Conservation (phyloP, 2,888 invertebrate genomes). For the Coleophora flavipennella region DNA sequence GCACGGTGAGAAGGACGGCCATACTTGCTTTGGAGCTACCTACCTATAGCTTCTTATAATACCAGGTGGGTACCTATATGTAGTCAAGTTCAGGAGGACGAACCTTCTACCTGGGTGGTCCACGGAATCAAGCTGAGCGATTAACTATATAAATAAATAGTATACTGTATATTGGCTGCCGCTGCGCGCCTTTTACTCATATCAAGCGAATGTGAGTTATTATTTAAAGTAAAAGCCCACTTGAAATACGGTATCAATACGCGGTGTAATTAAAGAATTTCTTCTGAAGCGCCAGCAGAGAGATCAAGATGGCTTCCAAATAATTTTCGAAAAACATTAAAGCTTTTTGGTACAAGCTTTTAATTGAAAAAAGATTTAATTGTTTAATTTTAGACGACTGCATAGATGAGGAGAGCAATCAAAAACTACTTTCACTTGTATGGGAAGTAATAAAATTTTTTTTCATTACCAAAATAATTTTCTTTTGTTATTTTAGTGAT, state of each 20-base stretch:
- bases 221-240: conserved; percentile 50
- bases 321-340: too few species aligned
- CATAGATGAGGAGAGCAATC: too few species aligned
- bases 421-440: too few species aligned
- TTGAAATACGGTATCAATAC: conserved; percentile 46
- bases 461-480: too few species aligned
- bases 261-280: conserved; percentile 42
- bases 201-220: conserved; percentile 40
- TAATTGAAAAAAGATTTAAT: too few species aligned
- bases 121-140: conserved; percentile 47
- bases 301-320: not conserved
- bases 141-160: conserved; percentile 42
- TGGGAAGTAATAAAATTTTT: too few species aligned
- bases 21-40: not conserved
- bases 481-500: too few species aligned
- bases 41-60: conserved; percentile 6
- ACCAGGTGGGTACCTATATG: conserved; percentile 20
- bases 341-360: too few species aligned
- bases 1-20: conserved; percentile 8
- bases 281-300: conserved; percentile 6
- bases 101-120: conserved; percentile 62
- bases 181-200: conserved; percentile 30
- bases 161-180: conserved; percentile 27
- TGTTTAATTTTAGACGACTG: too few species aligned
- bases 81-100: conserved; percentile 28